Evolutionary conservation across 1,140 invertebrate species (phyloP), one percentile per base, ranked within the genome.

Genomic region (Whitmania pigra): DNA sequence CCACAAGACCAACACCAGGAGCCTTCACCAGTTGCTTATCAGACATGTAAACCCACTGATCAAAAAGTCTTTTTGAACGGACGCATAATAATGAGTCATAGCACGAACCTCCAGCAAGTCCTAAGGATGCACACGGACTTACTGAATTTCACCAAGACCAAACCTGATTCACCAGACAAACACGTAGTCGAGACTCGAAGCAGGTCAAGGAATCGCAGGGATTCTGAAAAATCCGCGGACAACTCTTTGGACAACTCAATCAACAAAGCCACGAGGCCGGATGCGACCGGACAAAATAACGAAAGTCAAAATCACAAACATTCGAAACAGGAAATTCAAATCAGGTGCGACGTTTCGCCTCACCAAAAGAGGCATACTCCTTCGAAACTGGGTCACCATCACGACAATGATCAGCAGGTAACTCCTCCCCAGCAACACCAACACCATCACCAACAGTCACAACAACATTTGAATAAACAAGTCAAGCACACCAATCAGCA

Each of bases 11-110:
- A 63, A 6, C 20, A 63, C 20, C 22, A 63, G 6, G 4, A 63
- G 18, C 22, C 22, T 25, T 31, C 57, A 13, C 29, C 15, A 7
- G 18, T 63, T 63, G 57, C 57, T 31, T 63, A 31, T 31, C 57
- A 63, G 22, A 63, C 57, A 20, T 63, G 22, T 13, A 63, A 63
- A 63, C 57, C 57, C 13, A 63, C 57, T 15, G 57, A 63, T 15
- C 57, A 63, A n/a, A 63, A 63, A 63, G 57, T 63, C 29, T 63
- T 63, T n/a, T 18, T 63, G 57, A 63, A 63, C 57, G 57, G 57
- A 25, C 57, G 57, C 57, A 63, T 63, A 22, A 63, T 63, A 13
- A 63, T 63, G 57, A 63, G 57, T 63, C 57, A 63, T 18, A 63
- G 57, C 57, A 63, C 57, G 57, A 63, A 63, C 57, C 18, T 63